Evolutionary conservation across 2,113 vertebrate genomes (phyloP), one percentile per base, ranked within the genome.

Genomic region (Petrocephalus zakoni): DNA sequence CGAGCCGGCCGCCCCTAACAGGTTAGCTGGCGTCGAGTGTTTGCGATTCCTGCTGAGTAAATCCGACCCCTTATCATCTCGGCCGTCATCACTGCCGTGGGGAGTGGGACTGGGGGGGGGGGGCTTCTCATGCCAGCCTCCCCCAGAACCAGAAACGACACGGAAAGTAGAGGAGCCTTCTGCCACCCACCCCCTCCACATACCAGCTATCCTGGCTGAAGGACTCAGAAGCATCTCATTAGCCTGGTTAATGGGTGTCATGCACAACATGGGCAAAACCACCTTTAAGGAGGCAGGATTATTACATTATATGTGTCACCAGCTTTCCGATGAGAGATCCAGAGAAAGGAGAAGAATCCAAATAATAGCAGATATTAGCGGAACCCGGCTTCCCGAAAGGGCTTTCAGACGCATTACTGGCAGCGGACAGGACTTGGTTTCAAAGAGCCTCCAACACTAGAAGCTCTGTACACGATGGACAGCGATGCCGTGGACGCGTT

Each of bases 11-110:
- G 46, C 25, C 87, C 87, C 51, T 25, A 53, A 29, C n/a, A 49
- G 51, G 47, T 55, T 34, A 55, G 51, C 7, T 56, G 84, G 25
- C 13, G 34, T 22, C 10, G 47, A 55, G 52, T 56, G 64, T 88
- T 78, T 81, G 68, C 52, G 10, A 52, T 17, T 37, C 87, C 72
- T 88, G 72, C 51, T 42, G 87, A 55, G 87, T 81, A 22, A 88
- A 81, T 72, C 29, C 22, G n/a, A 37, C 29, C 25, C 68, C 29
- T n/a, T 72, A 25, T 68, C 52, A 55, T 87, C 87, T 52, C 13
- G 25, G 10, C 87, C 47, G 72, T 72, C 25, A 72, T 87, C 64
- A 75, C 56, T 72, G n/a, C 42, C 25, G 25, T 34, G 22, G 55
- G 37, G 86, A 61, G 7, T 21, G 86, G 37, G 34, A 49, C 37